Conservation (phyloP, 2,888 invertebrate genomes). For the Lasiommata megera region DNA sequence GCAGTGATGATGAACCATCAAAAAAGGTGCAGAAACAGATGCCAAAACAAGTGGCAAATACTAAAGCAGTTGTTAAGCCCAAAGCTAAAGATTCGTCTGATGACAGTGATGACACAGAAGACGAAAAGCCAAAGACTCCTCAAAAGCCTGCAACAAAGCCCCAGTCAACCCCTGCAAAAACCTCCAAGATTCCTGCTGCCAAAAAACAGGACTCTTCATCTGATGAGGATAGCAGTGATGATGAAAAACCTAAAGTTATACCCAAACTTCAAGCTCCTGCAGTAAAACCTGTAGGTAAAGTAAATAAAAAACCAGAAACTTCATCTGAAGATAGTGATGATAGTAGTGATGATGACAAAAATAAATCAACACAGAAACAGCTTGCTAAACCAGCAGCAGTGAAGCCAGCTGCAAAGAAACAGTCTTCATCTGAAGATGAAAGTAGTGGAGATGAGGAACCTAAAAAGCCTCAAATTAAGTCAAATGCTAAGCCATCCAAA, state of each 20-base stretch:
- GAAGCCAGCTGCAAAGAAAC: constrained; percentile 46
- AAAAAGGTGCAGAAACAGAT: constrained; percentile 28
- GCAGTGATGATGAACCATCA: constrained; percentile 42
- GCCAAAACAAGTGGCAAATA: constrained; percentile 34
- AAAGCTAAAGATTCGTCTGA: constrained; percentile 52
- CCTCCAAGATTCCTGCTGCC: constrained; percentile 33
- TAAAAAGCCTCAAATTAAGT: constrained; percentile 48
- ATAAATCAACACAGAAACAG: constrained; percentile 34
- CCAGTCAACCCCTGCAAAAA: constrained; percentile 33
- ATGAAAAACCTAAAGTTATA: not conserved
- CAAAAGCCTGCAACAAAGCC: constrained; percentile 33
- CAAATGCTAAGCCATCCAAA: constrained; percentile 24
- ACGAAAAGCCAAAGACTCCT: constrained; percentile 37
- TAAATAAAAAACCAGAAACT: constrained; percentile 12
- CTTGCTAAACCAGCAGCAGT: constrained; percentile 35
- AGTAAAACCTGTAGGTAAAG: constrained; percentile 9
- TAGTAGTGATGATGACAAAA: constrained; percentile 55
- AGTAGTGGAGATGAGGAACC: constrained; percentile 52
- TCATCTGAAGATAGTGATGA: constrained; percentile 52
- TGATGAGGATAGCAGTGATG: constrained; percentile 12
- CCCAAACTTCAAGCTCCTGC: constrained; percentile 11
- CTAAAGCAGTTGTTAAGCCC: constrained; percentile 35
- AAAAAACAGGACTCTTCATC: constrained; percentile 25
- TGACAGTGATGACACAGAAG: constrained; percentile 54
- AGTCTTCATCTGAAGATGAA: constrained; percentile 54